phyloP scores from a whole-genome alignment of 2,797 vertebrate species.

The Bryconaethiops microstoma region DNA sequence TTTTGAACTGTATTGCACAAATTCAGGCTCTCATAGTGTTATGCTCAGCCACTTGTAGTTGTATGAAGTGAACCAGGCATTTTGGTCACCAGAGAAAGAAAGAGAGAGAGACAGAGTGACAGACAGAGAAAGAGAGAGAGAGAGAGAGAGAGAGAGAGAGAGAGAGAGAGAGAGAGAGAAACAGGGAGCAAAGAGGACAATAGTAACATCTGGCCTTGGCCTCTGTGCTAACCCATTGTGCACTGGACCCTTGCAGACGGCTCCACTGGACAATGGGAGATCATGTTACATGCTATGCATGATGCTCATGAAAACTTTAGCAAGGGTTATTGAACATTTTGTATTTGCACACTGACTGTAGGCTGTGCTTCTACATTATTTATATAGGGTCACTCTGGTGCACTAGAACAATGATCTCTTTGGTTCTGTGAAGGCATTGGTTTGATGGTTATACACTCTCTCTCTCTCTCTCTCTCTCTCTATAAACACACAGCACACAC shows the following conservation, averaged over 20 bases:
- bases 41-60: neutral
- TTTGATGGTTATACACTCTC: neutral
- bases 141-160: neutral
- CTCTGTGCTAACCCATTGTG: slow-evolving; percentile 64
- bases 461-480: too few species aligned
- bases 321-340: slow-evolving; percentile 21
- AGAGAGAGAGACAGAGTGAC: neutral
- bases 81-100: neutral
- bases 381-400: neutral
- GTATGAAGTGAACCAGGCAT: neutral
- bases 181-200: slow-evolving; percentile 17
- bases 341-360: slow-evolving; percentile 9
- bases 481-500: too few species aligned
- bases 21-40: slow-evolving; percentile 1
- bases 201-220: slow-evolving; percentile 51
- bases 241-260: slow-evolving; percentile 61
- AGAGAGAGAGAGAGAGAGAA: slow-evolving; percentile 28
- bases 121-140: neutral
- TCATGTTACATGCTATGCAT: slow-evolving; percentile 52
- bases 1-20: neutral
- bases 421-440: neutral
- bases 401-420: neutral
- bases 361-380: slow-evolving; percentile 16
- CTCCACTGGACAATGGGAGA: slow-evolving; percentile 56
- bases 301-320: slow-evolving; percentile 52